phyloP scores from a whole-genome alignment of 2,797 vertebrate species.

The Falco berigora region DNA sequence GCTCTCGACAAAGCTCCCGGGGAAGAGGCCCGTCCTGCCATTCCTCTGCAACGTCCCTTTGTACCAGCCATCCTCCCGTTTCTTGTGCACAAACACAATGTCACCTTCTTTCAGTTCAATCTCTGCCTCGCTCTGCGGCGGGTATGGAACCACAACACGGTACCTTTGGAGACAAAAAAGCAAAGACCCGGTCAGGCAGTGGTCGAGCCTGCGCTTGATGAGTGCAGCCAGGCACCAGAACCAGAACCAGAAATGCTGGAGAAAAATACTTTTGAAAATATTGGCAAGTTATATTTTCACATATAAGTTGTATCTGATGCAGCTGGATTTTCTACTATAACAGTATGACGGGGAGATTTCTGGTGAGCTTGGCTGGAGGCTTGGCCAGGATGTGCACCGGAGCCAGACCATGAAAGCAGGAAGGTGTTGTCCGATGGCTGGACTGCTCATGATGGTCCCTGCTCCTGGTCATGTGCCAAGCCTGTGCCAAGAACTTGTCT shows the following conservation, averaged over 20 bases:
- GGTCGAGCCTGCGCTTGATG: accelerated
- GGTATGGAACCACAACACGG: conserved; percentile 79
- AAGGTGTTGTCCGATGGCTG: not conserved
- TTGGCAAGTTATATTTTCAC: not conserved
- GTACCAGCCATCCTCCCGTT: conserved; percentile 82
- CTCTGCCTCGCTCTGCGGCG: conserved; percentile 79
- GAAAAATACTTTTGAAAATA: not conserved
- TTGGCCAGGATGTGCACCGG: not conserved
- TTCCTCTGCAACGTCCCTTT: conserved; percentile 81
- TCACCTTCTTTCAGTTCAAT: conserved; percentile 82
- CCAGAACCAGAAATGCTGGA: not conserved
- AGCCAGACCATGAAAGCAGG: not conserved
- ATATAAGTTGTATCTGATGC: not conserved
- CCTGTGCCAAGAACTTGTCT: not conserved
- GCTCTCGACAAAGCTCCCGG: conserved; percentile 82
- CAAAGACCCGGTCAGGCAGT: not conserved
- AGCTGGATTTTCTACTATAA: not conserved
- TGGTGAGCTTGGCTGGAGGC: not conserved
- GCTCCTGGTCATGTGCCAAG: not conserved
- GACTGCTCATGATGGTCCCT: not conserved
- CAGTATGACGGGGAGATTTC: not conserved
- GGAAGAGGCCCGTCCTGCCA: conserved; percentile 80
- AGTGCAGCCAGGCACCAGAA: not conserved
- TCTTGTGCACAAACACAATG: conserved; percentile 82
- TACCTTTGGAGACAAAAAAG: conserved; percentile 63